Percentiles rank a stretch among this genome's conserved stretches.
Conservation (phyloP, 64 coral and sea anemone genomes). For the Acropora yongei region DNA sequence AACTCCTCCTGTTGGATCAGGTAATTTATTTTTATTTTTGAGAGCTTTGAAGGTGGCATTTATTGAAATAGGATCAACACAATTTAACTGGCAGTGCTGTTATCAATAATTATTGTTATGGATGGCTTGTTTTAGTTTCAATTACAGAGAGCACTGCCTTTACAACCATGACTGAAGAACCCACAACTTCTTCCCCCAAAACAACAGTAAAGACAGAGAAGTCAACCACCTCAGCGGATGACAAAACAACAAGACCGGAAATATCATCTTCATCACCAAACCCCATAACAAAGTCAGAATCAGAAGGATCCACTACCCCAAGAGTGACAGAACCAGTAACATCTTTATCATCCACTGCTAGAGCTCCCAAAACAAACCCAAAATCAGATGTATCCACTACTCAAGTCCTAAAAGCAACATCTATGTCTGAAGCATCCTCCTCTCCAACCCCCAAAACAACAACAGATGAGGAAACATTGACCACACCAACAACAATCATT, state of each 20-base stretch:
- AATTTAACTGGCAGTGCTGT: background rate
- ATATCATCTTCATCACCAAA: background rate
- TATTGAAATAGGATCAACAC: background rate
- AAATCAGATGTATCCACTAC: background rate
- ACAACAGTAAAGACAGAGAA: background rate
- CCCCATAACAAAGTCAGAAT: background rate
- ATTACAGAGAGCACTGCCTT: background rate
- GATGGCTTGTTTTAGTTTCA: background rate
- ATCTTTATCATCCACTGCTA: background rate
- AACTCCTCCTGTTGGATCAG: background rate
- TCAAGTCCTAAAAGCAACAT: background rate
- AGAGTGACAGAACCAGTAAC: background rate
- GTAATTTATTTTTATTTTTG: background rate
- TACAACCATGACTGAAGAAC: background rate
- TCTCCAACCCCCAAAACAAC: slow-evolving; percentile 15
- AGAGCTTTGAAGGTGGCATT: background rate
- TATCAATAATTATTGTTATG: background rate
- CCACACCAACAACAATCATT: background rate
- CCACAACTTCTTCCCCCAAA: background rate
- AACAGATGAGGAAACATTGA: background rate
- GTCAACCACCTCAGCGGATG: background rate
- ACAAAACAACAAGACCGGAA: background rate
- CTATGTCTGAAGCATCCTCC: background rate
- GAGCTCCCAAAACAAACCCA: background rate
- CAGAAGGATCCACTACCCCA: background rate